Base-by-base conservation (phyloP, 2,113 vertebrate genomes). In the Eulemur macaco region DNA sequence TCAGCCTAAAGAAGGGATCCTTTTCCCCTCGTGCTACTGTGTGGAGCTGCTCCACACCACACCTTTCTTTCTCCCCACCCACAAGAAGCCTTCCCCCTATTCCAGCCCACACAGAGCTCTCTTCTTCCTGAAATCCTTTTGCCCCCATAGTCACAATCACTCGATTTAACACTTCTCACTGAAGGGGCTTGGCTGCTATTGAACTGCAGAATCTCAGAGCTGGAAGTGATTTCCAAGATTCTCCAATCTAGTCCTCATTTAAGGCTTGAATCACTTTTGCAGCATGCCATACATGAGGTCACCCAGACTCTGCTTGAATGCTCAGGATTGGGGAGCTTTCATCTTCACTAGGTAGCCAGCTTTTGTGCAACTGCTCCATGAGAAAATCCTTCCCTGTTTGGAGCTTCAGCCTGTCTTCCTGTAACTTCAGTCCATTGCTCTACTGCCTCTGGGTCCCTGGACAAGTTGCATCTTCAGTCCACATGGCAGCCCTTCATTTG, bases 51-150 rank as follows among this genome's bases (percentile, higher is more conserved):
- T 73, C 82, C 77, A 39, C 37, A 87, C 93, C 97, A 63, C 23
- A 95, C 50, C 91, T 84, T 90, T 77, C 91, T 86, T 77, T 69
- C 94, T 95, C 78, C 54, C 80, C 21, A 0, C 77, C 91, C 73
- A 81, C 86, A 68, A 8, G 20, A 86, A 94, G 71, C 84, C 34
- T 84, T 81, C 81, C 86, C 94, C 76, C 88, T 58, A 4, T 45
- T 97, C 39, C 93, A 96, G 84, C 96, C 97, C 91, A 98, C 97
- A 68, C 96, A 90, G 81, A 93, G 29, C 89, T 96, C 63, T 85
- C 94, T 91, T 91, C 91, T 97, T 69, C 47, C 86, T 89, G 94
- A 94, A 96, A 94, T 97, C 95, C 84, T 86, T 94, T 95, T 97
- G 95, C 93, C 89, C 95, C 83, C 94, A 89, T 95, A 89, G 80